These are phyloP conservation scores for Alcedo quadribrachys DNA, from an alignment of 2,797 vertebrate species.

Conservation along the genomic window DNA sequence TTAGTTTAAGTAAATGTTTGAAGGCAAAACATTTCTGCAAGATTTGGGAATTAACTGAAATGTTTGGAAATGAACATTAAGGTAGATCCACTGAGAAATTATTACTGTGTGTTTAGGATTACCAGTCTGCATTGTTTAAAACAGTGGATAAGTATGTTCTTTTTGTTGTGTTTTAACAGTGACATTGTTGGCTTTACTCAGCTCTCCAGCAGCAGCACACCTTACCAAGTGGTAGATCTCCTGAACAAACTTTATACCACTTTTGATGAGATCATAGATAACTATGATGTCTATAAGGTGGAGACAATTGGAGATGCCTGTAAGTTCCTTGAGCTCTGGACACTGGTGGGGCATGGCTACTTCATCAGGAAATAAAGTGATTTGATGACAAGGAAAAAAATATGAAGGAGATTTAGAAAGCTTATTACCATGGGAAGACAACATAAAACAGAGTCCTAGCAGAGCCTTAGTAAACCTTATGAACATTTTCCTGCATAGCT, in stretches of 20 bases:
- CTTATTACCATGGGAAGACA: not conserved
- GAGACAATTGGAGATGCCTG: conserved; percentile 87
- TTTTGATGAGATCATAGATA: conserved; percentile 89
- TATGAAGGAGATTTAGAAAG: not conserved
- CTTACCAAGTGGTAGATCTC: conserved; percentile 85
- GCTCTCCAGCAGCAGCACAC: conserved; percentile 86
- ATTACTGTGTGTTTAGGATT: not conserved
- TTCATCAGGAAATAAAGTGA: not conserved
- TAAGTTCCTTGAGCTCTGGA: conserved; percentile 63
- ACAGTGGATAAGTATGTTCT: not conserved
- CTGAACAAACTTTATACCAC: conserved; percentile 87
- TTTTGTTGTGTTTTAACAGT: conserved; percentile 72
- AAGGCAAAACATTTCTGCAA: not conserved
- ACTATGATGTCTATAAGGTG: conserved; percentile 88
- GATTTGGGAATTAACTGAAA: not conserved
- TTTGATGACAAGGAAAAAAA: not conserved
- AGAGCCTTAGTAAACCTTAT: not conserved
- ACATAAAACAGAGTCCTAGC: not conserved
- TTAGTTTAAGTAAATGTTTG: not conserved
- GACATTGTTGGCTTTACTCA: conserved; percentile 89
- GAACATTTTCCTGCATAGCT: not conserved
- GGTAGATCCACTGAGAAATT: not conserved
- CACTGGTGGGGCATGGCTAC: not conserved
- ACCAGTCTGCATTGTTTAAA: not conserved
- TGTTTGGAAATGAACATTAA: not conserved